A percentile compares a stretch with the other conserved stretches of the same genome.
These are phyloP conservation scores for Lasioglossum calceatum DNA, from an alignment of 2,888 invertebrate species.

Conservation along the genomic window DNA sequence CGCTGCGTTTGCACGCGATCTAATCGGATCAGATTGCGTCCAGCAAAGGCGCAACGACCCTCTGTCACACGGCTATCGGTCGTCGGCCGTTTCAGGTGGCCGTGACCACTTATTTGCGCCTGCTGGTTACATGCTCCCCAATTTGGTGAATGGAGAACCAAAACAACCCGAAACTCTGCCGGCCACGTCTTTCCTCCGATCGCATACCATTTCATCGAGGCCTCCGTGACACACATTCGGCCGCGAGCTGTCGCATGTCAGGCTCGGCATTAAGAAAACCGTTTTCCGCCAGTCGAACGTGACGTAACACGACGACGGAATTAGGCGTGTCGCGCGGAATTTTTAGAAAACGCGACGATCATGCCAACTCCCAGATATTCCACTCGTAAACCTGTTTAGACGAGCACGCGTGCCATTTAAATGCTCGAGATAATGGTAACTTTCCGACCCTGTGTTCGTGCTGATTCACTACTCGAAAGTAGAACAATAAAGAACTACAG, in stretches of 20 bases:
- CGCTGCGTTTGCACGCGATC: conserved; percentile 61
- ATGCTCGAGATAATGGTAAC: not conserved
- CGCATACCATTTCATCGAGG: not conserved
- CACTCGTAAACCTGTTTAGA: not conserved
- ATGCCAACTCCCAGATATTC: not conserved
- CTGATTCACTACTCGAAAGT: not conserved
- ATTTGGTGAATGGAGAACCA: not conserved
- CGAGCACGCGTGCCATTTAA: not conserved
- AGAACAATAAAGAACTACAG: no score
- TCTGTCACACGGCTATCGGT: conserved; percentile 29
- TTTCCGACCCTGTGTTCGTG: not conserved
- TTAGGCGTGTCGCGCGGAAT: not conserved
- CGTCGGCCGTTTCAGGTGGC: conserved; percentile 14
- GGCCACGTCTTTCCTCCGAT: not conserved
- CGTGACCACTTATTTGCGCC: conserved; percentile 36
- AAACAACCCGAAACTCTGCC: not conserved
- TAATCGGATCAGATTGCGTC: conserved; percentile 64
- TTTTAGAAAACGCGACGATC: not conserved
- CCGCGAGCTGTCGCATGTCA: not conserved
- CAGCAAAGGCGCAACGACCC: conserved; percentile 52
- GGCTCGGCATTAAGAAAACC: not conserved
- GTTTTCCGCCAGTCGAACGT: not conserved
- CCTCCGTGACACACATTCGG: not conserved
- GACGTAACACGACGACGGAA: not conserved
- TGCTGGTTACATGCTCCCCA: not conserved